These are phyloP conservation scores for Scaptomyza caliginosa DNA, from an alignment of 2,888 invertebrate species.

Conservation along the genomic window DNA sequence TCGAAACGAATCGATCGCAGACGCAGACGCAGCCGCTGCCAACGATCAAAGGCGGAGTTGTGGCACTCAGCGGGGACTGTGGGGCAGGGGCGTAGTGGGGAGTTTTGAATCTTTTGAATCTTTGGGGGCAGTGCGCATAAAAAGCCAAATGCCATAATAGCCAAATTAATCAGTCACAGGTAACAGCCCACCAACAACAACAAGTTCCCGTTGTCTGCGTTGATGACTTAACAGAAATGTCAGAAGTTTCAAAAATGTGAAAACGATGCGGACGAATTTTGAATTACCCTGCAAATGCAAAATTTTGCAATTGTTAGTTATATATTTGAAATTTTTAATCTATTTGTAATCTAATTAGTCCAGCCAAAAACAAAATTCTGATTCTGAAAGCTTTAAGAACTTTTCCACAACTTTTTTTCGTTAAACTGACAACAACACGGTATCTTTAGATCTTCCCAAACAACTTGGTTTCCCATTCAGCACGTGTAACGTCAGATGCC, in stretches of 20 bases:
- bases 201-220: slow-evolving; percentile 67
- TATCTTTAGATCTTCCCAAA: neutral
- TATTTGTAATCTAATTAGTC: too few relatives aligned
- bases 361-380: too few relatives aligned
- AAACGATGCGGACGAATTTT: slow-evolving; percentile 18
- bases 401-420: too few relatives aligned
- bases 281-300: slow-evolving; percentile 32
- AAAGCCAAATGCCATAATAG: slow-evolving; percentile 77
- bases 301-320: too few relatives aligned
- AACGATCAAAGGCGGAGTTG: slow-evolving; percentile 52
- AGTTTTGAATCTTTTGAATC: slow-evolving; percentile 12
- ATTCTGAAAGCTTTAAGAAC: neutral
- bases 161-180: slow-evolving; percentile 79
- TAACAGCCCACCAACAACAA: slow-evolving; percentile 59
- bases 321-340: too few relatives aligned
- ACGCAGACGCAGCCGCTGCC: slow-evolving; percentile 47
- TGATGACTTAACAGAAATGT: slow-evolving; percentile 80
- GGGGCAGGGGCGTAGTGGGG: slow-evolving; percentile 2
- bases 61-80: neutral
- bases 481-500: neutral
- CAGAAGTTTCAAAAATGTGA: slow-evolving; percentile 50
- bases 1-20: slow-evolving; percentile 76
- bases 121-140: slow-evolving; percentile 72
- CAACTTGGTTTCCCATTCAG: neutral
- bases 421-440: too few relatives aligned